Evolutionary conservation across 1,140 invertebrate species (phyloP), one percentile per base, ranked within the genome.

Genomic region (Nomia melanderi): DNA sequence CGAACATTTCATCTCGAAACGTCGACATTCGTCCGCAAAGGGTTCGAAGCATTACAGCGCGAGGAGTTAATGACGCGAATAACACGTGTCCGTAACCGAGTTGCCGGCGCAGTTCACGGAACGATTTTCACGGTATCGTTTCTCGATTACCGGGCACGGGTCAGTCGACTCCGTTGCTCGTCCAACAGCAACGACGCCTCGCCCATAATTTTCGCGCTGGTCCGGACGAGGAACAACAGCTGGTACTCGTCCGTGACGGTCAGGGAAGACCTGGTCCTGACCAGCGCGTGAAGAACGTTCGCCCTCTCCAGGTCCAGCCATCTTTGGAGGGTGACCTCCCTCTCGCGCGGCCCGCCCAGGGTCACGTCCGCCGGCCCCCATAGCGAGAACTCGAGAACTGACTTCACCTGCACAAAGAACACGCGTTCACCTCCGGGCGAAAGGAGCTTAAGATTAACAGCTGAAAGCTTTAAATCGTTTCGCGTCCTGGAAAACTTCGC

Each of bases 281-380:
- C 96, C 11, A 97, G 84, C 0, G 96, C 95, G 78, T 97, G 96
- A 5, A 97, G 91, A 1, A 96, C 94, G 0, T 95, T 97, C 3
- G 96, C 96, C 27, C 96, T 93, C 87, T 97, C 96, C 14, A 97
- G 91, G 86, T 97, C 96, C 50, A 97, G 88, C 96, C 96, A 97
- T 54, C 96, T 93, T 84, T 97, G 96, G 2, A 97, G 86, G 0
- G 95, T 95, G 20, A 95, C 85, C 79, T 96, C 96, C 5, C 95
- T 93, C 76, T 96, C 96, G 33, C 94, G 93, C 0, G 94, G 94
- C 8, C 94, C 94, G 0, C 94, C 94, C 14, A 96, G 91, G 0
- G 94, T 94, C 1, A 95, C 94, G 85, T 96, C 96, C 14, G 95
- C 94, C 1, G 96, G 97, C 4, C 96, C 97, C 96, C 96, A 98